These are phyloP conservation scores for Nephila pilipes DNA, from an alignment of 1,140 invertebrate genomes.

Conservation along the genomic window DNA sequence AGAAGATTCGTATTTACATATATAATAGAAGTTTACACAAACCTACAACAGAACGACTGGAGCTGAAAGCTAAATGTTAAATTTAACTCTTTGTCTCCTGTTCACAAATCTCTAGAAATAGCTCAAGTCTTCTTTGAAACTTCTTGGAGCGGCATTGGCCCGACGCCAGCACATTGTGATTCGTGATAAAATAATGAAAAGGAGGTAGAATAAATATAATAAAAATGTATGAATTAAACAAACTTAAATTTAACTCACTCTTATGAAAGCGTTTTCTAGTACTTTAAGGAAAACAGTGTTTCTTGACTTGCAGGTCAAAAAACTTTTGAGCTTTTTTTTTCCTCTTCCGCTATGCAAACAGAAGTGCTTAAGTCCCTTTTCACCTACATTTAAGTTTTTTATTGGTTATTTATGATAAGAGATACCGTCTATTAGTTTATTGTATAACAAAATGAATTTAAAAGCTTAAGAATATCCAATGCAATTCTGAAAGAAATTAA, in stretches of 20 bases:
- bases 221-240: constrained; percentile 44
- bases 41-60: neutral
- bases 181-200: neutral
- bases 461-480: too few species aligned
- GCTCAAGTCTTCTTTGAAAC: neutral
- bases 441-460: neutral
- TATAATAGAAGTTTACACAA: neutral
- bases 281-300: constrained; percentile 55
- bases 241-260: constrained; percentile 52
- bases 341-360: neutral
- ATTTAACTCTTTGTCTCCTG: constrained; percentile 53
- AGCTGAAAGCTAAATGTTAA: constrained; percentile 36
- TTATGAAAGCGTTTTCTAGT: constrained; percentile 15
- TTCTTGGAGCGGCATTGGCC: constrained; percentile 2
- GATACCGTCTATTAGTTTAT: neutral
- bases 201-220: neutral
- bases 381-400: neutral
- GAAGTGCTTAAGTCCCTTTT: neutral
- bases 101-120: neutral
- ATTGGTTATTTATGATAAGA: neutral
- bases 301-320: constrained; percentile 55
- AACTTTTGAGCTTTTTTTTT: neutral
- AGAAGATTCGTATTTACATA: too few species aligned
- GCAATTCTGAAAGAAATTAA: too few species aligned
- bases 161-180: neutral